A percentile compares a stretch with the other conserved stretches of the same genome.
Conservation (phyloP, 2,113 vertebrate genomes). For the Eira barbara region DNA sequence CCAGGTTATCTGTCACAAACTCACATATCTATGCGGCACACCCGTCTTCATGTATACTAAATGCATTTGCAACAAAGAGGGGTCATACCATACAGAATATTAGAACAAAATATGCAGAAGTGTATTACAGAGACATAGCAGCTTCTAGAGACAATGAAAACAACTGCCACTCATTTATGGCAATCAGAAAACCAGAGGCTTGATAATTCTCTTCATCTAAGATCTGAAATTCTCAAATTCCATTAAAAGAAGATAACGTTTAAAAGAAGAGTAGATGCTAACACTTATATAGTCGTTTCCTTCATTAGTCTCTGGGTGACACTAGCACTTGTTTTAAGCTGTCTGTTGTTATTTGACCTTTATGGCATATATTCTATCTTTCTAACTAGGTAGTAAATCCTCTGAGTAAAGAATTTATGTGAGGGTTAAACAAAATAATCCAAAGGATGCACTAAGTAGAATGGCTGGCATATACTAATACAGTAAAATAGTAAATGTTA, state of each 20-base stretch:
- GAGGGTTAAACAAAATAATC: not conserved
- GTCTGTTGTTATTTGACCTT: not conserved
- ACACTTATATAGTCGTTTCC: not conserved
- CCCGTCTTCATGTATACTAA: not conserved
- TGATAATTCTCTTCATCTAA: not conserved
- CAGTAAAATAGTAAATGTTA: not conserved
- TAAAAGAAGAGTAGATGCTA: not conserved
- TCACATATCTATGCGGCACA: not conserved
- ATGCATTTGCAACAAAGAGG: not conserved
- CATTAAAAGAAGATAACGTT: not conserved
- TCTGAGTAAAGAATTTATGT: not conserved
- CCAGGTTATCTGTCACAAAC: not conserved
- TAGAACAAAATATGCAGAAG: not conserved
- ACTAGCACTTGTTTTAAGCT: not conserved
- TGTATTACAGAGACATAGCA: not conserved
- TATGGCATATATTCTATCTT: not conserved
- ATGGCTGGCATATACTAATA: not conserved
- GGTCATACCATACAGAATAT: not conserved
- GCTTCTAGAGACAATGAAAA: not conserved
- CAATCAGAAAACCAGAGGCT: not conserved
- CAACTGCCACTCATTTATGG: not conserved
- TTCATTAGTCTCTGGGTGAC: not conserved
- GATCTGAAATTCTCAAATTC: not conserved
- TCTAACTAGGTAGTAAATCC: not conserved
- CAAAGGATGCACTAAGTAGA: not conserved